These are phyloP conservation scores for Nomada goodeniana DNA, from an alignment of 2,888 invertebrate genomes.

Conservation along the genomic window DNA sequence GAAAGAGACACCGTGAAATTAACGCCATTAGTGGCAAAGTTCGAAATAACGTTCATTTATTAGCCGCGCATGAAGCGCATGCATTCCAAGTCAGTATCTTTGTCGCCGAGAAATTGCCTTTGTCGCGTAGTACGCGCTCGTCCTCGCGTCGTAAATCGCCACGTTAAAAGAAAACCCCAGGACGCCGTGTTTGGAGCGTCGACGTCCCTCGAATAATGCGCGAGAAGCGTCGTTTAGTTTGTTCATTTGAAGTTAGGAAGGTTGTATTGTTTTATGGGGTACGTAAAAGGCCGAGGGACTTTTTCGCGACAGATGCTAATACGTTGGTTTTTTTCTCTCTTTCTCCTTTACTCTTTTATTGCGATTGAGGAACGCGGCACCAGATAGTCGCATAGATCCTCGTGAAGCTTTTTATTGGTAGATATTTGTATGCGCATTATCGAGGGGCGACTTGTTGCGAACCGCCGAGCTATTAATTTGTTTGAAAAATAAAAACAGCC, in stretches of 20 bases:
- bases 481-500: no score
- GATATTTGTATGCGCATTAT: no score
- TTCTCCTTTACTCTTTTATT: no score
- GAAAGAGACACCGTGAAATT: constrained; percentile 29
- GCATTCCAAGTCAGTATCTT: constrained; percentile 25
- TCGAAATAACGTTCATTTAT: constrained; percentile 52
- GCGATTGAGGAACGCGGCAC: no score
- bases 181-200: neutral
- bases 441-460: no score
- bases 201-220: neutral
- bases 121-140: neutral
- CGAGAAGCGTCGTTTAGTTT: neutral
- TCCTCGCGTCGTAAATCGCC: neutral
- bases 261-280: no score
- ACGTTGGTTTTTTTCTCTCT: no score
- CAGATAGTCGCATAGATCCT: no score
- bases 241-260: neutral
- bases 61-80: constrained; percentile 21
- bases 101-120: constrained; percentile 35
- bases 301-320: no score
- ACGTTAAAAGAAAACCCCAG: neutral
- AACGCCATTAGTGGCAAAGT: constrained; percentile 56
- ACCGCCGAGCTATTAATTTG: no score
- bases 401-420: no score
- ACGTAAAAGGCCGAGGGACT: neutral